Evolutionary conservation across 2,113 vertebrate genomes (phyloP).

Genomic region (Pollachius pollachius): DNA sequence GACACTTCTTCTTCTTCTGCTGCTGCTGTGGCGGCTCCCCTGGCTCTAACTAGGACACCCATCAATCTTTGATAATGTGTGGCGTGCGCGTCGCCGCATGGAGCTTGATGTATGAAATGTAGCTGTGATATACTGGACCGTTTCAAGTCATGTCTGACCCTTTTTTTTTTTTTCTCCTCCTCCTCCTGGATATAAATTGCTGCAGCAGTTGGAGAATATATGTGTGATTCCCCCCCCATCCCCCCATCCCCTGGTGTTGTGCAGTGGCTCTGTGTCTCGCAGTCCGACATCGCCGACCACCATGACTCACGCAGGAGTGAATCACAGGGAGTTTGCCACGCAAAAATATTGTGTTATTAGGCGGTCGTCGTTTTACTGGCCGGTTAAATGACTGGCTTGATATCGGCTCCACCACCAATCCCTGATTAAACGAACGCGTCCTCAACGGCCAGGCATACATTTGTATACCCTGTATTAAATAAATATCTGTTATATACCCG

Average conservation of each 20-base stretch:
- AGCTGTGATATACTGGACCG: conserved; percentile 72
- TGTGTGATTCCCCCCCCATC: conserved; percentile 64
- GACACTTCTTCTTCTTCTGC: too few species aligned
- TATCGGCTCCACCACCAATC: conserved; percentile 53
- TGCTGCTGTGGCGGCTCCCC: conserved; percentile 19
- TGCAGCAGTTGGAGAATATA: conserved; percentile 65
- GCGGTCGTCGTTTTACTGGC: conserved; percentile 63
- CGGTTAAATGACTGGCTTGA: conserved; percentile 63
- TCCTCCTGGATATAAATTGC: conserved; percentile 69
- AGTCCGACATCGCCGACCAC: background rate
- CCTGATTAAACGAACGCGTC: conserved; percentile 50
- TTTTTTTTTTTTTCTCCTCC: conserved; percentile 65
- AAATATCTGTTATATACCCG: conserved; percentile 64
- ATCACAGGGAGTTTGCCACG: conserved; percentile 46
- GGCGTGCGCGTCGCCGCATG: conserved; percentile 54
- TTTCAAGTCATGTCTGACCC: conserved; percentile 72
- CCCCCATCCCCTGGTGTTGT: conserved; percentile 56
- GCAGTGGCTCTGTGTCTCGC: background rate
- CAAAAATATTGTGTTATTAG: conserved; percentile 66
- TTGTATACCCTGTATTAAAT: conserved; percentile 38
- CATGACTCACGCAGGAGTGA: background rate
- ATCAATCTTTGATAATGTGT: conserved; percentile 75
- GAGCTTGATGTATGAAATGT: conserved; percentile 71
- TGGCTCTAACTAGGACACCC: conserved; percentile 69
- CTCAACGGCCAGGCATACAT: conserved; percentile 57